Base-by-base conservation (phyloP, 1,140 invertebrate species). In the Doryteuthis pealeii region DNA sequence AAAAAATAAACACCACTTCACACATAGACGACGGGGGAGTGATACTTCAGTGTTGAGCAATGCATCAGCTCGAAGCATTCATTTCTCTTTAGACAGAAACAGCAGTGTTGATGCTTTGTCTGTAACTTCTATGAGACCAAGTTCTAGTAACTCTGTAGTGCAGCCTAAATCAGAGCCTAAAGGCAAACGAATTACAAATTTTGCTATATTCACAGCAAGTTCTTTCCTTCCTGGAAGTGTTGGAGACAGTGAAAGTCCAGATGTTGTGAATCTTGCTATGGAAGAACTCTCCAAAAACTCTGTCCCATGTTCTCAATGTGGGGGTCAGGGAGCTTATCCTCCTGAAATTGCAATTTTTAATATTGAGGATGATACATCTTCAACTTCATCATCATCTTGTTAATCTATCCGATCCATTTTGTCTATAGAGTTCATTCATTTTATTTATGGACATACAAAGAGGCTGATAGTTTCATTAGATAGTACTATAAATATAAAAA, bases 1-100 rank as follows among this genome's bases (percentile, higher is more conserved):
- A 40, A 45, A 67, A 45, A 31, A 54, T 14, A 40, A 74, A 32
- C 33, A 45, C 31, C 15, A 35, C 0, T 26, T 68, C 26, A 49
- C 40, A 32, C 70, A 68, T 0, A 62, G 72, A 1, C 67, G 81
- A 15, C 75, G 80, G 8, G 77, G 78, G 6, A 81, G 79, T 70
- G 80, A 80, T 28, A 78, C 76, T 14, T 82, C 82, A 0, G 67
- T 77, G 15, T 74, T 75, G 26, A 83, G 81, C 74, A 71, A 76
- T 35, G 79, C 80, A 6, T 83, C 82, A 0, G 77, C 81, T 14
- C 78, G 79, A 45, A 79, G 79, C 67, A 74, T 82, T 28, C 71
- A 77, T 43, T 71, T 81, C 45, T 74, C 76, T 45, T 30, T 80
- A 12, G 79, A 80, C 40, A 73, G 74, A 10, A 77, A 76, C 45